Conservation (phyloP, 2,113 vertebrate species). For the Malurus alboscapulatus region DNA sequence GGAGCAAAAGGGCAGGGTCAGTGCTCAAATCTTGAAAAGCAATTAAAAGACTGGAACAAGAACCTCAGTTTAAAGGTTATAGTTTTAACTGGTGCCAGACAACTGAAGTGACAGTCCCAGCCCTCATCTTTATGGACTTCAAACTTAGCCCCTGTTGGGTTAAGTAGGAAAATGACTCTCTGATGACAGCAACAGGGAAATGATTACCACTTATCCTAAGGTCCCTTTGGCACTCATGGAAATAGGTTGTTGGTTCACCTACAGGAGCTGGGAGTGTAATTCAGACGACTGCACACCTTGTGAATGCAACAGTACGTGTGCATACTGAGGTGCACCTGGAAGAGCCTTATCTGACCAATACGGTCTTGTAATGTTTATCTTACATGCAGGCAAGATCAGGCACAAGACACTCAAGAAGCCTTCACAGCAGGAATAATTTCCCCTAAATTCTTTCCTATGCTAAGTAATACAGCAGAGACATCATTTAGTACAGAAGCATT, state of each 20-base stretch:
- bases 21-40: not conserved
- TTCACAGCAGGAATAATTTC: not conserved
- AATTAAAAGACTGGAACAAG: not conserved
- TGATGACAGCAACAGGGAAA: not conserved
- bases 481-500: not conserved
- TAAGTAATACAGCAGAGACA: not conserved
- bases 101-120: not conserved
- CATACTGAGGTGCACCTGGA: not conserved
- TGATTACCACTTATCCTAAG: not conserved
- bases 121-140: not conserved
- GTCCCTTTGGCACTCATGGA: not conserved
- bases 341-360: not conserved
- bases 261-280: not conserved
- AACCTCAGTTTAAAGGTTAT: constrained; percentile 12
- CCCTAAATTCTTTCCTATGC: not conserved
- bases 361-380: not conserved
- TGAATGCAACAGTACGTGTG: not conserved
- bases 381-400: not conserved
- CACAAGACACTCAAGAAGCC: not conserved
- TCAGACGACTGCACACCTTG: not conserved
- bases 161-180: not conserved
- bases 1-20: not conserved
- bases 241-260: not conserved
- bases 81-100: not conserved
- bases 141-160: not conserved